Evolutionary conservation across 1,140 invertebrate species (phyloP).

Genomic region (Drosophila sturtevanti): DNA sequence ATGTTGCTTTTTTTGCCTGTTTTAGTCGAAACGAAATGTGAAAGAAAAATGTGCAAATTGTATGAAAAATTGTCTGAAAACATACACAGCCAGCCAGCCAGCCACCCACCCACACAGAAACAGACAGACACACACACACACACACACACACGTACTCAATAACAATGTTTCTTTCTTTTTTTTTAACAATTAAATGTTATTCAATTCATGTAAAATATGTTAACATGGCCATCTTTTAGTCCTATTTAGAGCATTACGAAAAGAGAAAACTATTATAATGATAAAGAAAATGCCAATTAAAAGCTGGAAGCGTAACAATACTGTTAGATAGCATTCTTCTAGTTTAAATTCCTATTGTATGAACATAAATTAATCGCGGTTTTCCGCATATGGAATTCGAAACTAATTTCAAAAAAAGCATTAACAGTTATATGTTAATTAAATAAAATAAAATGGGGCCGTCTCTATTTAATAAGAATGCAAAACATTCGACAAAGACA

Average conservation of each 20-base stretch:
- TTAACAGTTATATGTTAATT: too few species aligned
- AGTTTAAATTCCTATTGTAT: too few species aligned
- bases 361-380: too few species aligned
- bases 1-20: conserved; percentile 19
- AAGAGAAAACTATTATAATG: not conserved
- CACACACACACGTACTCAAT: not conserved
- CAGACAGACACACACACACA: too few species aligned
- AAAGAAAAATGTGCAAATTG: not conserved
- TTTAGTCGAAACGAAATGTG: conserved; percentile 4
- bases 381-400: too few species aligned
- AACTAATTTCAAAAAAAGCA: too few species aligned
- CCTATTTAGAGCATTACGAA: not conserved
- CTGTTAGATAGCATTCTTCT: not conserved
- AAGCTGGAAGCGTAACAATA: not conserved
- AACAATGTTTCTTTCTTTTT: not conserved
- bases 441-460: too few species aligned
- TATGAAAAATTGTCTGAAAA: not conserved
- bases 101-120: too few species aligned
- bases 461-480: too few species aligned
- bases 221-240: not conserved
- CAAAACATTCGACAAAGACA: too few species aligned
- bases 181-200: not conserved
- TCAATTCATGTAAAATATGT: not conserved
- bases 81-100: too few species aligned
- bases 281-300: not conserved